Percentiles rank a stretch among this genome's conserved stretches.
phyloP scores from a whole-genome alignment of 2,113 vertebrate genomes.

The Empidonax alnorum region DNA sequence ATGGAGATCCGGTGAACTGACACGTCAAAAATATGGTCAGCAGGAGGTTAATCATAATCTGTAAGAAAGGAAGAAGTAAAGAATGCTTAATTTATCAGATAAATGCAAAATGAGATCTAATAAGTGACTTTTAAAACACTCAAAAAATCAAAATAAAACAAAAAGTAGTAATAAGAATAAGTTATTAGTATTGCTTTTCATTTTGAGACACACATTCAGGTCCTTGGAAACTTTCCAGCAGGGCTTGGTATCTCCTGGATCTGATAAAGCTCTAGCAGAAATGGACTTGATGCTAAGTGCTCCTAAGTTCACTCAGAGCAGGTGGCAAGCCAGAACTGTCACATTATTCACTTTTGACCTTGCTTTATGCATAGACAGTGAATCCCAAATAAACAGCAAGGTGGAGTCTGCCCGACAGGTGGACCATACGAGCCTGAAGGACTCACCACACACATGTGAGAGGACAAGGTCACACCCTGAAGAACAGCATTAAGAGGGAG shows the following conservation, averaged over 20 bases:
- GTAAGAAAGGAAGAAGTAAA: not conserved
- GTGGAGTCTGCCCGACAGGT: not conserved
- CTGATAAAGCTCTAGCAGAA: not conserved
- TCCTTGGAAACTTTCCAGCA: not conserved
- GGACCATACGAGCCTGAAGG: not conserved
- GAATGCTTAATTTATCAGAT: not conserved
- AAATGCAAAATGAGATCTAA: not conserved
- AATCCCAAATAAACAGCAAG: not conserved
- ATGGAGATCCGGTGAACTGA: not conserved
- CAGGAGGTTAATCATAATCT: not conserved
- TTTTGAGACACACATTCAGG: not conserved
- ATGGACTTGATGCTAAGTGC: not conserved
- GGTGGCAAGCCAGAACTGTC: not conserved
- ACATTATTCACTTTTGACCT: not conserved
- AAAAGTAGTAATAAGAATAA: not conserved
- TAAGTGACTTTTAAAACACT: not conserved
- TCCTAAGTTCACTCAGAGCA: not conserved
- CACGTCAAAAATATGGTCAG: not conserved
- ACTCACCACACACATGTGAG: fast-evolving
- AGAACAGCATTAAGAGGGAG: not conserved
- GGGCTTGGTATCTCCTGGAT: not conserved
- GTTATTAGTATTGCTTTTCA: not conserved
- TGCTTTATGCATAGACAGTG: not conserved
- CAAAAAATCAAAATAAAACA: not conserved
- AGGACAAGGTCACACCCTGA: not conserved